A percentile compares a stretch with the other conserved stretches of the same genome.
phyloP scores from a whole-genome alignment of 2,888 invertebrate species.

The Himalopsyche kuldschensis region DNA sequence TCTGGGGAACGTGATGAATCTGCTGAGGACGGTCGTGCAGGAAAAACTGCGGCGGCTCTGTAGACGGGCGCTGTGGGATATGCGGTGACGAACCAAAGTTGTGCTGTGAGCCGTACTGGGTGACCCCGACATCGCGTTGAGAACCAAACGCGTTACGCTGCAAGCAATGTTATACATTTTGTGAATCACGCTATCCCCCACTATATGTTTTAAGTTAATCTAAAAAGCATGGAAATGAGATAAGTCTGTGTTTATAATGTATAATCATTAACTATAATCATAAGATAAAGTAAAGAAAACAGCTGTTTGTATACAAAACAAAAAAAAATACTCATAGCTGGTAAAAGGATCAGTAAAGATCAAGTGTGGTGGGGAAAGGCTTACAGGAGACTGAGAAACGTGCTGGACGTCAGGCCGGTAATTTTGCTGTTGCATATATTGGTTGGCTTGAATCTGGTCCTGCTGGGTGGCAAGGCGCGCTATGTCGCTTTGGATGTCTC shows the following conservation, averaged over 20 bases:
- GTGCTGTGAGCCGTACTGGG: conserved; percentile 56
- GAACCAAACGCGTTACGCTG: conserved; percentile 37
- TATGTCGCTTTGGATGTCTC: conserved; percentile 93
- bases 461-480: conserved; percentile 84
- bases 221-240: too few species aligned
- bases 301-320: too few species aligned
- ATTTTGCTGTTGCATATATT: conserved; percentile 60
- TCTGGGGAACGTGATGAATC: conserved; percentile 50
- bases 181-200: too few species aligned
- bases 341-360: too few species aligned
- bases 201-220: too few species aligned
- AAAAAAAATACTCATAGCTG: too few species aligned
- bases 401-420: conserved; percentile 51
- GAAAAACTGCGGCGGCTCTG: conserved; percentile 69
- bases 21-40: conserved; percentile 68
- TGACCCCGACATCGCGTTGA: not conserved
- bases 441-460: conserved; percentile 68
- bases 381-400: conserved; percentile 59
- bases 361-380: not conserved
- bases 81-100: conserved; percentile 60
- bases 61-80: conserved; percentile 46
- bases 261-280: too few species aligned
- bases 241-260: too few species aligned
- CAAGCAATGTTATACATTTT: conserved; percentile 3
- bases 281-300: too few species aligned